A percentile compares a stretch with the other conserved stretches of the same genome.
Evolutionary conservation across 1,140 invertebrate species (phyloP).

Genomic region (Ladona fulva): DNA sequence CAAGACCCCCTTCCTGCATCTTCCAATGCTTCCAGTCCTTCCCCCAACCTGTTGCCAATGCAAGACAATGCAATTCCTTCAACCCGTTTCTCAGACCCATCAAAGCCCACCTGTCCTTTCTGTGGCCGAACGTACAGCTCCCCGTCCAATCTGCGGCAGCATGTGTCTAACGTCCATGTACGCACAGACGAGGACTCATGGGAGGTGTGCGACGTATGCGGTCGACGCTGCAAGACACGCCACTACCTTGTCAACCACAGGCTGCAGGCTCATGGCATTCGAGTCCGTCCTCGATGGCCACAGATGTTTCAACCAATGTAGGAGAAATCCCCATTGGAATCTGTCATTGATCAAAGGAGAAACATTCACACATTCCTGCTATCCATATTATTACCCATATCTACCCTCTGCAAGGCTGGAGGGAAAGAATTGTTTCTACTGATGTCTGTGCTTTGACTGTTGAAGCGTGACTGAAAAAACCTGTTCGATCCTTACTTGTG

Average conservation of each 20-base stretch:
- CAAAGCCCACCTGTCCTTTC: conserved; percentile 44
- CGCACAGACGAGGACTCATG: conserved; percentile 58
- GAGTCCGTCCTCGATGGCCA: conserved; percentile 25
- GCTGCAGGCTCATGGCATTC: conserved; percentile 60
- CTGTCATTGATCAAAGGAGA: too few relatives aligned
- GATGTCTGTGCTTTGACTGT: too few relatives aligned
- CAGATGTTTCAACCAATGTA: conserved; percentile 6
- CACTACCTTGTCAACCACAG: conserved; percentile 68
- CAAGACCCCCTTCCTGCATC: not conserved
- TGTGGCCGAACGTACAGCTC: conserved; percentile 59
- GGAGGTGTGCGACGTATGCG: conserved; percentile 59
- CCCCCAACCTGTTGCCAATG: not conserved
- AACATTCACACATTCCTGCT: too few relatives aligned
- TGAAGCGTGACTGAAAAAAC: too few relatives aligned
- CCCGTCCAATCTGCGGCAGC: conserved; percentile 57
- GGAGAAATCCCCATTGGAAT: not conserved
- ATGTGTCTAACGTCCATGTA: conserved; percentile 62
- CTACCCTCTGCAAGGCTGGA: too few relatives aligned
- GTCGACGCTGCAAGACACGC: conserved; percentile 65
- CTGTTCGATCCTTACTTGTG: too few relatives aligned
- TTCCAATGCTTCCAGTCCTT: not conserved
- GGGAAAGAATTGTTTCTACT: too few relatives aligned
- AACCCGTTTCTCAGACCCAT: not conserved
- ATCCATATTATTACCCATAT: too few relatives aligned
- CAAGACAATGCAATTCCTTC: not conserved